A percentile compares a stretch with the other conserved stretches of the same genome.
phyloP scores from a whole-genome alignment of 2,113 vertebrate species.

The Odontophorus gujanensis region DNA sequence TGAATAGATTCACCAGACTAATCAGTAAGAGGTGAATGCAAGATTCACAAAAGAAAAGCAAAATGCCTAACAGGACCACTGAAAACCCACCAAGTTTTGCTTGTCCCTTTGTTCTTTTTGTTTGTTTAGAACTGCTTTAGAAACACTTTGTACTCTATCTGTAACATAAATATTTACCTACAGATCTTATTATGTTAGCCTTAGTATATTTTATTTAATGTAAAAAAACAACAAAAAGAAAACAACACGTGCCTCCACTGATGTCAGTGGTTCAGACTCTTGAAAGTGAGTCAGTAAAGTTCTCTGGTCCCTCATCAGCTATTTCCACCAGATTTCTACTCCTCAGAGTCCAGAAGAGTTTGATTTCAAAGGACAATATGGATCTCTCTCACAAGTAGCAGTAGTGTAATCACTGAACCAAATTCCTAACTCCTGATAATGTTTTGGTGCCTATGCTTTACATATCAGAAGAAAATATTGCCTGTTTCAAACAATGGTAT shows the following conservation, averaged over 20 bases:
- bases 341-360: conserved; percentile 43
- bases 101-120: not conserved
- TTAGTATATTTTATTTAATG: conserved; percentile 22
- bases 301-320: conserved; percentile 38
- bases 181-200: conserved; percentile 6
- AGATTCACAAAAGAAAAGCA: not conserved
- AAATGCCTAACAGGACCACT: conserved; percentile 5
- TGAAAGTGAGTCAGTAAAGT: conserved; percentile 29
- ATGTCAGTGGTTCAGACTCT: conserved; percentile 47
- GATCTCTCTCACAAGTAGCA: conserved; percentile 10
- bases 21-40: not conserved
- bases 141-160: not conserved
- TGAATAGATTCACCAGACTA: not conserved
- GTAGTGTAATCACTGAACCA: not conserved
- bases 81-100: not conserved
- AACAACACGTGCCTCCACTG: not conserved
- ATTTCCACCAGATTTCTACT: conserved; percentile 33
- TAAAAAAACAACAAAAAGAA: not conserved
- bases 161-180: conserved; percentile 42
- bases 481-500: not conserved
- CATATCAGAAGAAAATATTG: not conserved
- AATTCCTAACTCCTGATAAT: not conserved
- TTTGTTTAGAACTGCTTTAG: not conserved
- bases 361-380: conserved; percentile 15
- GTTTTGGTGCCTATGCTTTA: not conserved